Base-by-base conservation (phyloP, 2,113 vertebrate species). In the Cyphomyrus discorhynchus region DNA sequence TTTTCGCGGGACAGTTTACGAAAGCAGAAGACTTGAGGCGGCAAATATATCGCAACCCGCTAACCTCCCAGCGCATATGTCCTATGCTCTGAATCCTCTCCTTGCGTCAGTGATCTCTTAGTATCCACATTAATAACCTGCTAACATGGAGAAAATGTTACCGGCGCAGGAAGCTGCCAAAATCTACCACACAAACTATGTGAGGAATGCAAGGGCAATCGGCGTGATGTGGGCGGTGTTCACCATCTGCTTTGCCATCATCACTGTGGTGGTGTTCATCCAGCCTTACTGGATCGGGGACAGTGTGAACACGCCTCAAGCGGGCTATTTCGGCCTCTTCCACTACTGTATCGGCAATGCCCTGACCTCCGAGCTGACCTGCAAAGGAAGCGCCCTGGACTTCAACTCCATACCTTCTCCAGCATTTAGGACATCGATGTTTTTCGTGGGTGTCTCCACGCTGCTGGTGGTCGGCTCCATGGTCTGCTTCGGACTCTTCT, bases 281-380 rank as follows among this genome's bases (percentile, higher is more conserved):
- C 98, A 99, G 94, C 98, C 98, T 0, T 99, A 96, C 94, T 99
- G 98, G 98, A 99, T 99, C 58, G 98, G 98, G 3, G 98, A 99
- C 96, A 99, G 98, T 88, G 97, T 99, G 52, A 96, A 96, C 95
- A 99, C 98, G 0, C 98, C 98, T 0, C 97, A 98, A 93, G 97
- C 98, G 0, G 98, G 98, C 0, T 99, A 99, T 94, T 99, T 99
- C 24, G 98, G 98, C 90, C 97, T 99, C 56, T 98, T 98, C 94
- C 96, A 98, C 92, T 99, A 99, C 93, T 99, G 98, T 92, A 96
- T 99, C 92, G 98, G 98, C 87, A 99, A 99, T 91, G 97, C 98
- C 83, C 96, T 99, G 85, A 98, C 98, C 11, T 97, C 97, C 0
- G 98, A 99, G 94, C 97, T 99, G 91, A 96, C 92, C 92, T 99